A percentile compares a stretch with the other conserved stretches of the same genome.
Evolutionary conservation across 2,113 vertebrate species (phyloP).

Genomic region (Rhizomys pruinosus): DNA sequence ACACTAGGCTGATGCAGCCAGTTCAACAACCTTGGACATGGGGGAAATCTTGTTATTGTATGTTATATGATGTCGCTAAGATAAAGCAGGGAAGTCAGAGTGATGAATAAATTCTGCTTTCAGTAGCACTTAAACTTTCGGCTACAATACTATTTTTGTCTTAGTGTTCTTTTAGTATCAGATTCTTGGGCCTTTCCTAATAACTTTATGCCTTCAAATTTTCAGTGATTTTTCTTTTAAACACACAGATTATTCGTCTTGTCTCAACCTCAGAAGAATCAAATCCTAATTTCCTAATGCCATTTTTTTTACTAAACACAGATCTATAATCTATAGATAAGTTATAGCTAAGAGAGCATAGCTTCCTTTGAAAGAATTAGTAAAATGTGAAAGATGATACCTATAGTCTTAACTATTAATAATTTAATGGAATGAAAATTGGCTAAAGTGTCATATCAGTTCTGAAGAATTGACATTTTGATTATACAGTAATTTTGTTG

Average conservation of each 20-base stretch:
- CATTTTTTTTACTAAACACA: conserved; percentile 15
- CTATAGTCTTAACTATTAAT: background rate
- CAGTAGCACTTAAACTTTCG: background rate
- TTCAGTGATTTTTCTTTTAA: background rate
- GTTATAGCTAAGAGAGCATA: background rate
- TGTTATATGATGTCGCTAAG: background rate
- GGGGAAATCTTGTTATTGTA: background rate
- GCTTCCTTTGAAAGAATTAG: background rate
- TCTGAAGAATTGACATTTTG: background rate
- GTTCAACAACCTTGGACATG: background rate
- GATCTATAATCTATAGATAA: background rate
- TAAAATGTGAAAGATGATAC: background rate
- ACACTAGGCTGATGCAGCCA: background rate
- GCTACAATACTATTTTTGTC: background rate
- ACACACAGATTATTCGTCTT: background rate
- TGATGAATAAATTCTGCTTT: background rate
- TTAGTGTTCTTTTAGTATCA: background rate
- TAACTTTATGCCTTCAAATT: background rate
- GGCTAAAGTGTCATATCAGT: background rate
- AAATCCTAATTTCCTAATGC: background rate
- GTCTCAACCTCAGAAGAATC: conserved; percentile 18
- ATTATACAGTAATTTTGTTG: background rate
- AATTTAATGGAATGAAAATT: background rate
- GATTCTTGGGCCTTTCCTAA: background rate
- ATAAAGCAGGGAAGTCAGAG: background rate